Evolutionary conservation across 2,113 vertebrate species (phyloP).

Genomic region (Muscicapa adusta): DNA sequence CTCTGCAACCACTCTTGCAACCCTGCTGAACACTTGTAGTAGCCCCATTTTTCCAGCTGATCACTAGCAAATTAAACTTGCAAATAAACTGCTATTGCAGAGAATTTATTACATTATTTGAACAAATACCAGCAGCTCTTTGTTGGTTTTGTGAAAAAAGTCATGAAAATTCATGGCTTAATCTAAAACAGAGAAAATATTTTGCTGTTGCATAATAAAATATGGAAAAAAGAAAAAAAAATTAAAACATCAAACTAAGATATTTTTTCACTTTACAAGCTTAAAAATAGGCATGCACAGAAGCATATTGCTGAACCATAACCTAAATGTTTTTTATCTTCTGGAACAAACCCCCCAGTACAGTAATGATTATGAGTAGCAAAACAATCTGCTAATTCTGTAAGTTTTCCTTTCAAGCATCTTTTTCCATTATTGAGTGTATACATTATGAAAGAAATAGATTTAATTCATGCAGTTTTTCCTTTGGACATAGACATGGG

Average conservation of each 20-base stretch:
- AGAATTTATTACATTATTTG: not conserved
- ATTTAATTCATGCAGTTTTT: not conserved
- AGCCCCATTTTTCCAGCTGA: not conserved
- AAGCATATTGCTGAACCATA: not conserved
- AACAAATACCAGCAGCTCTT: not conserved
- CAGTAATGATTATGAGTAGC: not conserved
- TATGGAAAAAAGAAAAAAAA: not conserved
- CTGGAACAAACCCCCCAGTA: not conserved
- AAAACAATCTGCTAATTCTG: not conserved
- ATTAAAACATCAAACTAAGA: not conserved
- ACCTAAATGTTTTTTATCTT: not conserved
- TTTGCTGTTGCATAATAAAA: not conserved
- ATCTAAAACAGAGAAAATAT: not conserved
- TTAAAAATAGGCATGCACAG: not conserved
- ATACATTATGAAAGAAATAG: not conserved
- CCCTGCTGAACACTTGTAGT: not conserved
- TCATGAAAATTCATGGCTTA: not conserved
- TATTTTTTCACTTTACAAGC: not conserved
- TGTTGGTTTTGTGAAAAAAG: not conserved
- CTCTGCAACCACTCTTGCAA: not conserved
- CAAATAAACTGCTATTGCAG: not conserved
- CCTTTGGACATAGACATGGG: not conserved
- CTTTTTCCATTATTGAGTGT: not conserved
- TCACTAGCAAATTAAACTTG: not conserved
- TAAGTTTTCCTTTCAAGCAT: not conserved